Evolutionary conservation across 2,888 invertebrate species (phyloP).

Genomic region (Synanthedon formicaeformis): DNA sequence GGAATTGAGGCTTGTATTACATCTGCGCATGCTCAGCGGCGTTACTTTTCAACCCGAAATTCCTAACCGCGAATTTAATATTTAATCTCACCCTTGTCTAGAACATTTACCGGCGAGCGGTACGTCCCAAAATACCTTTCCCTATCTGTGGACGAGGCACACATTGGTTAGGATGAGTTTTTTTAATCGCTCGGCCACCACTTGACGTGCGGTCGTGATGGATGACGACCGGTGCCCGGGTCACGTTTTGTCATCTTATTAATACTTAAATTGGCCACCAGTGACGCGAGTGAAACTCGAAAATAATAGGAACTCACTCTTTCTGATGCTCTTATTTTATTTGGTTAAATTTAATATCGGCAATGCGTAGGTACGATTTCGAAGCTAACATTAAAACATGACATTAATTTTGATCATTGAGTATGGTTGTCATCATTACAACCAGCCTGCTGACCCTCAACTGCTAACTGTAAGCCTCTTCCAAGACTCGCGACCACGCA

Average conservation of each 20-base stretch:
- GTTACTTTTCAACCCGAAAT: slow-evolving; percentile 63
- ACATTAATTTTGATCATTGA: too few relatives aligned
- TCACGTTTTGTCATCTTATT: slow-evolving; percentile 70
- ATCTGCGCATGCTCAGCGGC: slow-evolving; percentile 41
- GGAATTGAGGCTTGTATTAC: slow-evolving; percentile 35
- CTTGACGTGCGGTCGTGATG: slow-evolving; percentile 62
- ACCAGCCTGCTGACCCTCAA: too few relatives aligned
- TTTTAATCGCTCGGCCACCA: slow-evolving; percentile 59
- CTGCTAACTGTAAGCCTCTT: too few relatives aligned
- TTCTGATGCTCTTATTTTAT: too few relatives aligned
- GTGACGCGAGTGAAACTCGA: slow-evolving; percentile 52
- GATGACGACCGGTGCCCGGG: slow-evolving; percentile 48
- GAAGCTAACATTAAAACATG: neutral
- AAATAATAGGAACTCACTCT: slow-evolving; percentile 1
- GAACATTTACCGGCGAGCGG: slow-evolving; percentile 58
- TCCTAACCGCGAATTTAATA: slow-evolving; percentile 68
- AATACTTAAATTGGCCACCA: slow-evolving; percentile 66
- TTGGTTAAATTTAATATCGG: neutral
- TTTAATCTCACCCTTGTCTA: slow-evolving; percentile 69
- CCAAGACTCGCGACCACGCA: too few relatives aligned
- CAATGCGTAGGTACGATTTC: neutral
- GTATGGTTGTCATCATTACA: too few relatives aligned
- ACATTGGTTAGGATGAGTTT: slow-evolving; percentile 54
- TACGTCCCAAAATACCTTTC: slow-evolving; percentile 52
- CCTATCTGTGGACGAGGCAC: slow-evolving; percentile 25